Conservation (phyloP, 2,888 invertebrate genomes). For the Cetonia aurata region DNA sequence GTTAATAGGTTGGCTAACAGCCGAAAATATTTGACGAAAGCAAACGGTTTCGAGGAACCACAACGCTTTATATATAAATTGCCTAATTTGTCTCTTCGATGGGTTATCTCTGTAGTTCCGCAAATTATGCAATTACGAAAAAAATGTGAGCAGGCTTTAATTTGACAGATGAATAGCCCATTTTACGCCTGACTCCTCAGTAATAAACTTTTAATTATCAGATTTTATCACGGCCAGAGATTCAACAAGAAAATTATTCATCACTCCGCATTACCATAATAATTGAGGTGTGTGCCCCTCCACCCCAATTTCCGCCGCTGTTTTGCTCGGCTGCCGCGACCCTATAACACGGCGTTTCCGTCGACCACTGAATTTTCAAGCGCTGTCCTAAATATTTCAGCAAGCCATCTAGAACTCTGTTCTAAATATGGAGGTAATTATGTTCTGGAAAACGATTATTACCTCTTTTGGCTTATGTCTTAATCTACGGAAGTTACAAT, state of each 20-base stretch:
- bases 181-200: conserved; percentile 37
- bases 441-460: conserved; percentile 40
- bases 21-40: too few relatives aligned
- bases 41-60: too few relatives aligned
- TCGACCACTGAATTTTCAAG: conserved; percentile 41
- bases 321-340: conserved; percentile 18
- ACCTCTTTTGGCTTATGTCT: conserved; percentile 15
- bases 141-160: conserved; percentile 18
- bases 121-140: not conserved
- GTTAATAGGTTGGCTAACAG: too few relatives aligned
- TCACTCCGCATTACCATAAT: conserved; percentile 42
- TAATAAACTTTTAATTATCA: conserved; percentile 43
- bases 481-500: conserved; percentile 23
- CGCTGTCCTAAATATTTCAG: conserved; percentile 39
- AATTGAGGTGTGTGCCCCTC: conserved; percentile 37
- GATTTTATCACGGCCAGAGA: conserved; percentile 39
- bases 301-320: conserved; percentile 32
- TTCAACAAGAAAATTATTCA: conserved; percentile 42
- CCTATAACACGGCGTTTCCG: conserved; percentile 20
- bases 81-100: too few relatives aligned
- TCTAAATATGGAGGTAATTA: conserved; percentile 40
- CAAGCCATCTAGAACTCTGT: conserved; percentile 29
- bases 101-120: too few relatives aligned
- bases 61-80: too few relatives aligned
- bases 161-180: conserved; percentile 26